These are phyloP conservation scores for Meta bourneti DNA, from an alignment of 2,888 invertebrate genomes.

Conservation along the genomic window DNA sequence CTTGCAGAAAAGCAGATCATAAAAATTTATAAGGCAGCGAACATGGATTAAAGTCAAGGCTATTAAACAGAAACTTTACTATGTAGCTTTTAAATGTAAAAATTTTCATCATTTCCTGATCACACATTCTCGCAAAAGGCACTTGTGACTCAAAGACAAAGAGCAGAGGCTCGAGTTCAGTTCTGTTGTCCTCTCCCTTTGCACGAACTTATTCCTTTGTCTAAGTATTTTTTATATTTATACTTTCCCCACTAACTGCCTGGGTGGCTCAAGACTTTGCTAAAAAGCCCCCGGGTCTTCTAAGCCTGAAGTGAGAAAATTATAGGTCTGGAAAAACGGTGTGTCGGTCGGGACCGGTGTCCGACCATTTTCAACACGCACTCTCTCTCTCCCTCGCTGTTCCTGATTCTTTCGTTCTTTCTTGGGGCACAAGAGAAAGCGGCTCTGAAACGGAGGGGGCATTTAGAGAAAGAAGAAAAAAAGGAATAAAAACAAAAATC, in stretches of 20 bases:
- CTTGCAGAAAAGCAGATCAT: too few relatives aligned
- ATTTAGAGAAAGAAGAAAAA: not conserved
- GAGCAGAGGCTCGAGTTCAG: too few relatives aligned
- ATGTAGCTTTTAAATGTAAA: too few relatives aligned
- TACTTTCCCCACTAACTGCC: slow-evolving; percentile 15
- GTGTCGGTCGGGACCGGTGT: slow-evolving; percentile 43
- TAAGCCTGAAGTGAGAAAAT: slow-evolving; percentile 73
- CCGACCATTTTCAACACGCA: slow-evolving; percentile 59
- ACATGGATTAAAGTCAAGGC: too few relatives aligned
- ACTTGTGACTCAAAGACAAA: too few relatives aligned
- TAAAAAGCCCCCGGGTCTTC: slow-evolving; percentile 55
- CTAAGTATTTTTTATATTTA: slow-evolving; percentile 2
- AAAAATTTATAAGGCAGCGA: too few relatives aligned
- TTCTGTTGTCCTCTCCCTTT: too few relatives aligned
- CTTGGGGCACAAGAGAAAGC: not conserved
- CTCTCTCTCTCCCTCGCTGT: slow-evolving; percentile 14
- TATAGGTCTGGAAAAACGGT: slow-evolving; percentile 73
- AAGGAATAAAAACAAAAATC: not conserved
- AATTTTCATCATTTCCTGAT: too few relatives aligned
- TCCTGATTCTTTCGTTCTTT: not conserved
- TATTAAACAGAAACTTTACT: too few relatives aligned
- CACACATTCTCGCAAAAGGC: too few relatives aligned
- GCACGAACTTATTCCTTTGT: too few relatives aligned
- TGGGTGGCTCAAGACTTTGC: slow-evolving; percentile 59
- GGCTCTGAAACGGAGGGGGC: not conserved